Evolutionary conservation across 2,888 invertebrate genomes (phyloP).

Genomic region (Seira sanloemensis): DNA sequence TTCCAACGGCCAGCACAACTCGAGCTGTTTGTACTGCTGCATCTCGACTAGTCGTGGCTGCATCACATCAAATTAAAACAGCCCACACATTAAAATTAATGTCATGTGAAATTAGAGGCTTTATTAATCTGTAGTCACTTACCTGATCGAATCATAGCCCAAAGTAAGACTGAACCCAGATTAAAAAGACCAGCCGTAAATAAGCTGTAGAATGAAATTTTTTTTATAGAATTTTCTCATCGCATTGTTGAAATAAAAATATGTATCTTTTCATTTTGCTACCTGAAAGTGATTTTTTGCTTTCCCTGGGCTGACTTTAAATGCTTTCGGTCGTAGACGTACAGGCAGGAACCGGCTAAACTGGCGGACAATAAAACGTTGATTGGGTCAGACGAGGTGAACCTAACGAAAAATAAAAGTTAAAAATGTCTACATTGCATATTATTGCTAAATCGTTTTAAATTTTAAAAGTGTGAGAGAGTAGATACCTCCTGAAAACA

Average conservation of each 20-base stretch:
- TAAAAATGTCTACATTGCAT: background rate
- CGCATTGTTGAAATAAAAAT: too few species aligned
- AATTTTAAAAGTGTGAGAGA: constrained; percentile 8
- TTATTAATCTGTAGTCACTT: constrained; percentile 5
- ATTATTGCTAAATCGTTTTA: background rate
- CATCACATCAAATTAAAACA: background rate
- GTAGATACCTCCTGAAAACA: constrained; percentile 58
- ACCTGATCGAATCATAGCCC: constrained; percentile 71
- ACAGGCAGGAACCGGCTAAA: constrained; percentile 61
- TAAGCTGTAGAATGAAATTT: constrained; percentile 60
- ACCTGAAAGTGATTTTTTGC: constrained; percentile 66
- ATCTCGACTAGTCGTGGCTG: constrained; percentile 47
- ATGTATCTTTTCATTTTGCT: background rate
- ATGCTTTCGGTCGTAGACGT: constrained; percentile 68
- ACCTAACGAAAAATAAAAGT: constrained; percentile 21
- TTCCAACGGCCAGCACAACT: constrained; percentile 57
- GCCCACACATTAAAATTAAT: background rate
- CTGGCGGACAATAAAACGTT: constrained; percentile 67
- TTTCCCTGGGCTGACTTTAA: constrained; percentile 50
- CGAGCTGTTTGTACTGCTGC: constrained; percentile 47
- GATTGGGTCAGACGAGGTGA: constrained; percentile 60
- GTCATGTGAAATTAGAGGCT: background rate
- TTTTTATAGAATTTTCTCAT: too few species aligned
- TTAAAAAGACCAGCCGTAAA: constrained; percentile 69
- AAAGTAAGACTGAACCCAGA: constrained; percentile 68